phyloP scores from a whole-genome alignment of 2,888 invertebrate genomes.

The Brenthis hecate region DNA sequence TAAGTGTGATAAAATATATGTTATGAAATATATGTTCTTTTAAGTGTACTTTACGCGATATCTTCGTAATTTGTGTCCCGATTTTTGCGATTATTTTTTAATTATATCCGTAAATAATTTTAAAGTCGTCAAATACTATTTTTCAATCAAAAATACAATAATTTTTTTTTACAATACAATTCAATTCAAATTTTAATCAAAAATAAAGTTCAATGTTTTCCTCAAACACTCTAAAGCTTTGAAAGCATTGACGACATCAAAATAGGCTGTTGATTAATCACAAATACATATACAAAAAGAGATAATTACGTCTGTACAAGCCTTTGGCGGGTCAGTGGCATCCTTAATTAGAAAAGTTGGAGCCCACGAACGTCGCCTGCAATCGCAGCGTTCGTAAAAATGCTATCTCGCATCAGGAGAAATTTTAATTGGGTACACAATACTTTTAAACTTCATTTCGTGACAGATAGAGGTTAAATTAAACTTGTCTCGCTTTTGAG shows the following conservation, averaged over 20 bases:
- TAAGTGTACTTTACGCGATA: too few species aligned
- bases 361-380: constrained; percentile 29
- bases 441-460: constrained; percentile 42
- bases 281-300: constrained; percentile 10
- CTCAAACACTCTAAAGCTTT: too few species aligned
- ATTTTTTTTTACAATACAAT: too few species aligned
- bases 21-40: too few species aligned
- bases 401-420: constrained; percentile 50
- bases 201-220: too few species aligned
- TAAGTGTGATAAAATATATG: too few species aligned
- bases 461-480: constrained; percentile 22
- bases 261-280: constrained; percentile 8
- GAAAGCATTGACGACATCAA: background rate
- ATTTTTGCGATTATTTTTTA: too few species aligned
- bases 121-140: too few species aligned
- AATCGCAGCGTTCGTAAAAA: constrained; percentile 50
- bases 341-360: constrained; percentile 67
- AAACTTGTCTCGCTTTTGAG: constrained; percentile 20
- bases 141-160: too few species aligned
- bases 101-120: too few species aligned
- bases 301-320: constrained; percentile 25
- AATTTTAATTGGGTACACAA: constrained; percentile 66
- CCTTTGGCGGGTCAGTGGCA: constrained; percentile 38
- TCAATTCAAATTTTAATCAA: too few species aligned
- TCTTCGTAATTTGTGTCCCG: too few species aligned